These are phyloP conservation scores for Schizaphis graminum DNA, from an alignment of 2,888 invertebrate species.

Conservation along the genomic window DNA sequence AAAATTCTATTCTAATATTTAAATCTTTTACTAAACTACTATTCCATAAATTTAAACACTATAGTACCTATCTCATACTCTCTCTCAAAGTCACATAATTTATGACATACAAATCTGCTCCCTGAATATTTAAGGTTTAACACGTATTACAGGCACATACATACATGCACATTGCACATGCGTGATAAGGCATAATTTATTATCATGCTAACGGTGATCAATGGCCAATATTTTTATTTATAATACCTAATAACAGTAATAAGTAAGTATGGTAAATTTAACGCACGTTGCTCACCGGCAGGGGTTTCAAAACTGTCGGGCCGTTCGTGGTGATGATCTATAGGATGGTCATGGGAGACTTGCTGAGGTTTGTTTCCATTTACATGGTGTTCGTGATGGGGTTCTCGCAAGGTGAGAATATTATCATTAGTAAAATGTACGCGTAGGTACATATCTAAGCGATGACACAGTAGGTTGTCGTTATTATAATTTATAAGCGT, in stretches of 20 bases:
- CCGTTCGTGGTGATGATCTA: conserved; percentile 99
- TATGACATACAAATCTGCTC: not conserved
- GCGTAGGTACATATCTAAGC: not conserved
- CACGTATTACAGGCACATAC: not conserved
- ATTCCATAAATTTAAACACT: not conserved
- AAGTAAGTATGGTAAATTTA: not conserved
- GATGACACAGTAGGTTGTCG: not conserved
- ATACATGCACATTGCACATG: not conserved
- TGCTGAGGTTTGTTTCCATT: conserved; percentile 94
- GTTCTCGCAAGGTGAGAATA: conserved; percentile 88
- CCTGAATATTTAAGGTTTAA: not conserved
- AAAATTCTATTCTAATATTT: not conserved
- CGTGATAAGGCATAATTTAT: not conserved
- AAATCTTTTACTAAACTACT: not conserved
- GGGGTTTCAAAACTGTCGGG: conserved; percentile 97
- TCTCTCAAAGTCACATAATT: not conserved
- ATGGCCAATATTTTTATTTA: not conserved
- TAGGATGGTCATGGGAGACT: conserved; percentile 96
- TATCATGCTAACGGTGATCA: not conserved
- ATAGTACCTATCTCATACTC: too few relatives aligned
- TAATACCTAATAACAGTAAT: not conserved
- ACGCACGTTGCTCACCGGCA: conserved; percentile 71
- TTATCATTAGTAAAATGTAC: not conserved
- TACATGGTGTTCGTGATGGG: conserved; percentile 97
- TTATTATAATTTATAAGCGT: not conserved